A percentile compares a stretch with the other conserved stretches of the same genome.
phyloP scores from a whole-genome alignment of 1,140 invertebrate species.

The Penaeus japonicus region DNA sequence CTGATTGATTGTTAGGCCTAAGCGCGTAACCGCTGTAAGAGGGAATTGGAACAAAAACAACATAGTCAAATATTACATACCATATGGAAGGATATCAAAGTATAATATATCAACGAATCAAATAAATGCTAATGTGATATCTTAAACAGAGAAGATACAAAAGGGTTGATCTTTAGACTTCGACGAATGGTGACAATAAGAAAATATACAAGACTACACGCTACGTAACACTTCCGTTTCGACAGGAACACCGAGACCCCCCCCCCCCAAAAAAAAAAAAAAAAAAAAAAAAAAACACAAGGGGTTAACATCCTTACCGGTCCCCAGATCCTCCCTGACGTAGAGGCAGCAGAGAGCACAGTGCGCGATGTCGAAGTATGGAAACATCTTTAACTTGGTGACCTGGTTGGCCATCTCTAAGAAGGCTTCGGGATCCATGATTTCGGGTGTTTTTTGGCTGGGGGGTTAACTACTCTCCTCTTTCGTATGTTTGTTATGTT shows the following conservation, averaged over 20 bases:
- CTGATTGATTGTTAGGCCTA: too few relatives aligned
- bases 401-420: constrained; percentile 97
- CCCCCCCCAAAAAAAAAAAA: not conserved
- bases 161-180: too few relatives aligned
- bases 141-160: too few relatives aligned
- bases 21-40: too few relatives aligned
- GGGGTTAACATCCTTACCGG: constrained; percentile 71
- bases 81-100: too few relatives aligned
- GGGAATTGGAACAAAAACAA: too few relatives aligned
- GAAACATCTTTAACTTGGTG: constrained; percentile 99
- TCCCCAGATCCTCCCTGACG: constrained; percentile 93
- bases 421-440: constrained; percentile 94
- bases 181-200: too few relatives aligned
- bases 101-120: too few relatives aligned
- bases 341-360: constrained; percentile 87
- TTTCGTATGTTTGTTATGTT: not conserved
- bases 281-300: not conserved
- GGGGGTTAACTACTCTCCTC: not conserved
- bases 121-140: too few relatives aligned
- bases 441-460: not conserved
- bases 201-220: too few relatives aligned
- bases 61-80: too few relatives aligned
- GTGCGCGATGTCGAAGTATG: constrained; percentile 98
- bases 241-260: not conserved
- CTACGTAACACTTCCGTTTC: too few relatives aligned